phyloP scores from a whole-genome alignment of 2,888 invertebrate genomes.

The Therioaphis trifolii region DNA sequence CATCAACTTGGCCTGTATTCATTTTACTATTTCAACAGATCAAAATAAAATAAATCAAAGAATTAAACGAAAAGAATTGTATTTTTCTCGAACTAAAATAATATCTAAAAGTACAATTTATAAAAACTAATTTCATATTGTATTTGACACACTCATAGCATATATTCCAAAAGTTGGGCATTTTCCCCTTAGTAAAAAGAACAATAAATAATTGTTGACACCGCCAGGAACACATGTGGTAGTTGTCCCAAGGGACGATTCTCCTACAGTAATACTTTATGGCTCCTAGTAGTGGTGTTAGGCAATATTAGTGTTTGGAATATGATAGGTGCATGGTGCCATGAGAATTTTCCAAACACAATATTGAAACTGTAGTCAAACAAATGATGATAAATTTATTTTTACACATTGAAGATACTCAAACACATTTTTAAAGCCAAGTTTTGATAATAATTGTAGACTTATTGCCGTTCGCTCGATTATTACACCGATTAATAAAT shows the following conservation, averaged over 20 bases:
- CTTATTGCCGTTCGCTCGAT: slow-evolving; percentile 6
- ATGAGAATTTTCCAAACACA: slow-evolving; percentile 16
- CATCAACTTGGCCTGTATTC: too few relatives aligned
- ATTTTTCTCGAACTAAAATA: not conserved
- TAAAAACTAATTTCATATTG: slow-evolving; percentile 55
- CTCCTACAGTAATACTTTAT: slow-evolving; percentile 45
- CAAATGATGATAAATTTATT: slow-evolving; percentile 18
- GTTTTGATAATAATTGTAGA: not conserved
- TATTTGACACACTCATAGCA: slow-evolving; percentile 28
- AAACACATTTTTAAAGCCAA: not conserved
- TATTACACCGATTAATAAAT: slow-evolving; percentile 43
- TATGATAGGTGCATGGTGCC: slow-evolving; percentile 34
- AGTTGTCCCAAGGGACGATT: slow-evolving; percentile 57
- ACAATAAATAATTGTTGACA: slow-evolving; percentile 63
- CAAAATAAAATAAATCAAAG: slow-evolving; percentile 8
- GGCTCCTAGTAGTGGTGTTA: not conserved
- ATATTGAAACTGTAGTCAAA: not conserved
- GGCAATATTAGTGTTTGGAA: slow-evolving; percentile 52
- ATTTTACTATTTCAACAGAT: not conserved
- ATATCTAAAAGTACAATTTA: slow-evolving; percentile 30
- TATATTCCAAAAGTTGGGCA: slow-evolving; percentile 36
- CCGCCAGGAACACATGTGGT: slow-evolving; percentile 61
- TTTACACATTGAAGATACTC: not conserved
- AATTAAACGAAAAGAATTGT: not conserved
- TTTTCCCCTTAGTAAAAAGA: slow-evolving; percentile 53